Evolutionary conservation across 2,888 invertebrate species (phyloP), one percentile per base, ranked within the genome.

Genomic region (Microdon myrmicae): DNA sequence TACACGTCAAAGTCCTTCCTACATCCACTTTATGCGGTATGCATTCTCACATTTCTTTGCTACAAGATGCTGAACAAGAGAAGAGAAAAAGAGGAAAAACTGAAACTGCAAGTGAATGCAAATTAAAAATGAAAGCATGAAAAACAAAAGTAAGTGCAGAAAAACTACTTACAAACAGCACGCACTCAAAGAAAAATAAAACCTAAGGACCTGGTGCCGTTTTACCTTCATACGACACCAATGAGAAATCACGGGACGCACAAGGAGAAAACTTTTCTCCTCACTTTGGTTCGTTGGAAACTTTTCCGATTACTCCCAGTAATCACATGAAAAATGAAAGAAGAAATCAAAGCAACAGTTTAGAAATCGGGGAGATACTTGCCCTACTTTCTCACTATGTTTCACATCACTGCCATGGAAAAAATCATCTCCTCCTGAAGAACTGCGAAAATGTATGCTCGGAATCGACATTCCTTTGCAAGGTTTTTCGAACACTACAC

Each of bases 281-380:
- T 34, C 49, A 34, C 56, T 44, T 49, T 55, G 34, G 34, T 45
- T 25, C 41, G 25, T 44, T 28, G 47, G 58, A 58, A 58, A 64
- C 51, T 64, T 64, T 58, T 58, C 58, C 64, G 58, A 64, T 64
- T 64, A 64, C 58, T 58, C 37, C 51, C 47, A 47, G 58, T 58
- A 58, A 64, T 51, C 45, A 47, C 58, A 64, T 51, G 58, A 64
- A 58, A 51, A 53, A 64, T 51, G 58, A 35, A 10, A 10, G 9
- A 13, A 6, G 43, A 64, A 47, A 58, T 58, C 58, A 47, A 41
- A 58, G 64, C 64, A 64, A 64, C 64, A 64, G 64, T 51, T 64
- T 58, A 58, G 43, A 44, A 28, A 28, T 14, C 6, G 37, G 10
- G 26, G 13, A 9, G 25, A n/a, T 19, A 26, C 32, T 22, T 28